Percentiles rank a stretch among this genome's conserved stretches.
Evolutionary conservation across 2,113 vertebrate species (phyloP).

Genomic region (Corvus cornix): DNA sequence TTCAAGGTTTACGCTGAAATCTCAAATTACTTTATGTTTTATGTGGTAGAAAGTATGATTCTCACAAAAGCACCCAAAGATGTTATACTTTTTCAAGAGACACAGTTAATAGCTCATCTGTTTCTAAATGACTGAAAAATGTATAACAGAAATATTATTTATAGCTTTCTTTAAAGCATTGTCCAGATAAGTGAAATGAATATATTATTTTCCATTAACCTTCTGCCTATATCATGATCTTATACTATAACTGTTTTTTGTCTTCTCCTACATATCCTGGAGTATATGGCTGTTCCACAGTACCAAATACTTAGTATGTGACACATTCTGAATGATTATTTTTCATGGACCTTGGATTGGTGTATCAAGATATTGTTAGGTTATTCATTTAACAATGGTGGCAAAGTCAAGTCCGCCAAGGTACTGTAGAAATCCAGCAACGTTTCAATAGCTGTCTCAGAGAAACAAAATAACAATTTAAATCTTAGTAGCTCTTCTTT

Average conservation of each 20-base stretch:
- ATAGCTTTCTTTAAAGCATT: background rate
- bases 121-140: background rate
- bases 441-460: background rate
- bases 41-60: background rate
- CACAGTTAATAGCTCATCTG: background rate
- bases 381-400: background rate
- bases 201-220: background rate
- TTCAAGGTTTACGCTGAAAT: background rate
- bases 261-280: background rate
- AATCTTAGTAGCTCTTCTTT: background rate
- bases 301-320: background rate
- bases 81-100: background rate
- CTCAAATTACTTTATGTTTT: background rate
- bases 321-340: background rate
- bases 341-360: background rate
- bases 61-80: background rate
- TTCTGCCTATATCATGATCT: background rate
- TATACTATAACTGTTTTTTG: background rate
- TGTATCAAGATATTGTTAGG: background rate
- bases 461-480: background rate
- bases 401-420: background rate
- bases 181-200: background rate
- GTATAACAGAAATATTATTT: background rate
- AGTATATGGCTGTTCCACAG: background rate
- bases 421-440: background rate